Conservation (phyloP, 2,113 vertebrate species). For the Trematocara nigrifrons region DNA sequence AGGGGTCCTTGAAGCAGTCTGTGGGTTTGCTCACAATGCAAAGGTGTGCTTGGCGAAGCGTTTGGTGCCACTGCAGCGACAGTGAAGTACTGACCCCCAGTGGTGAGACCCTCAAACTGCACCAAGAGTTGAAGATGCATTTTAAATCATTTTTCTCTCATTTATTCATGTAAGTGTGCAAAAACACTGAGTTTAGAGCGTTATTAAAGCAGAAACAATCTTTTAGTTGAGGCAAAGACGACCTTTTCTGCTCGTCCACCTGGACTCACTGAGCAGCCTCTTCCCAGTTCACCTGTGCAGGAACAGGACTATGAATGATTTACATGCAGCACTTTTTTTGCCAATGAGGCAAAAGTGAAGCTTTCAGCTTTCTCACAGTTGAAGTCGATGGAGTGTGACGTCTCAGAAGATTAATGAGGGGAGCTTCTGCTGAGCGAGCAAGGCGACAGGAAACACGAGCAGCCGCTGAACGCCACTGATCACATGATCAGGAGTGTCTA, state of each 20-base stretch:
- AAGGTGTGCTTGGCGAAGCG: background rate
- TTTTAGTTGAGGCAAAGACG: accelerated
- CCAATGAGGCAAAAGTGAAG: conserved; percentile 11
- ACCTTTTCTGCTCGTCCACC: too few species aligned
- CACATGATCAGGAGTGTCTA: background rate
- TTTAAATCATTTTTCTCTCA: background rate
- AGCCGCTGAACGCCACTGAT: background rate
- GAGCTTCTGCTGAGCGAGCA: conserved; percentile 37
- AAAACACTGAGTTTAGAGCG: background rate
- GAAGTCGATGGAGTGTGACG: background rate
- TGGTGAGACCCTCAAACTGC: background rate
- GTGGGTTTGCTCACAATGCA: background rate
- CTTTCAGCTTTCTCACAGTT: conserved; percentile 7
- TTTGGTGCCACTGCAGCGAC: background rate
- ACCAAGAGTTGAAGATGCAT: background rate
- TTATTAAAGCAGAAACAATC: background rate
- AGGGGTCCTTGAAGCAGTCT: background rate
- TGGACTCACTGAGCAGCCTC: background rate
- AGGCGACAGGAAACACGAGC: background rate
- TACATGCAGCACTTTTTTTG: background rate
- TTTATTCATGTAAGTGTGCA: background rate
- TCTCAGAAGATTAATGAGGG: conserved; percentile 27
- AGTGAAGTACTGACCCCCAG: conserved; percentile 1
- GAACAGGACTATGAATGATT: background rate
- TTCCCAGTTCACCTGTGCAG: background rate